phyloP scores from a whole-genome alignment of 2,797 vertebrate species.

The Artibeus lituratus region DNA sequence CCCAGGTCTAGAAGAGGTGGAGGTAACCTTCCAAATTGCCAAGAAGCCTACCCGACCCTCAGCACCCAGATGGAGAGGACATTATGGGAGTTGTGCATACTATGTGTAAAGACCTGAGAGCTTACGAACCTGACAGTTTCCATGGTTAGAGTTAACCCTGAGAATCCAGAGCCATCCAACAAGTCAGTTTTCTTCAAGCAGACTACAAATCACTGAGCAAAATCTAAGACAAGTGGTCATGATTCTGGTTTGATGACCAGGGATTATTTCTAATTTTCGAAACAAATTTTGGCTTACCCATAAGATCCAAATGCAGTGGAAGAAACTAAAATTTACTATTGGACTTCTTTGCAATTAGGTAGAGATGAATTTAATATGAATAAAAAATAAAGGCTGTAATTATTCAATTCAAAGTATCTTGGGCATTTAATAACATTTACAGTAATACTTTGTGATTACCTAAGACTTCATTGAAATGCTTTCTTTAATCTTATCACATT shows the following conservation, averaged over 20 bases:
- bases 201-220: neutral
- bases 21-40: neutral
- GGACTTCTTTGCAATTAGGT: conserved; percentile 2
- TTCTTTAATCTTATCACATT: neutral
- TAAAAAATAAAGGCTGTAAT: neutral
- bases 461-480: neutral
- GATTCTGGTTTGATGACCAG: neutral
- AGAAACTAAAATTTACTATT: neutral
- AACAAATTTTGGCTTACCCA: neutral
- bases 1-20: neutral
- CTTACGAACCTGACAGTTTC: neutral
- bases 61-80: neutral
- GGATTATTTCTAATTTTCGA: neutral
- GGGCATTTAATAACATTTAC: neutral
- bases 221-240: neutral
- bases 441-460: neutral
- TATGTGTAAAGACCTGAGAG: neutral
- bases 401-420: neutral
- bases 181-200: neutral
- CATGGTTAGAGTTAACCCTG: neutral
- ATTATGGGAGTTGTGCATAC: neutral
- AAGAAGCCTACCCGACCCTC: neutral
- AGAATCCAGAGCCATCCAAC: neutral
- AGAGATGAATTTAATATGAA: conserved; percentile 32
- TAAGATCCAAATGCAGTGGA: neutral